Base-by-base conservation (phyloP, 2,113 vertebrate genomes). In the Eublepharis macularius region DNA sequence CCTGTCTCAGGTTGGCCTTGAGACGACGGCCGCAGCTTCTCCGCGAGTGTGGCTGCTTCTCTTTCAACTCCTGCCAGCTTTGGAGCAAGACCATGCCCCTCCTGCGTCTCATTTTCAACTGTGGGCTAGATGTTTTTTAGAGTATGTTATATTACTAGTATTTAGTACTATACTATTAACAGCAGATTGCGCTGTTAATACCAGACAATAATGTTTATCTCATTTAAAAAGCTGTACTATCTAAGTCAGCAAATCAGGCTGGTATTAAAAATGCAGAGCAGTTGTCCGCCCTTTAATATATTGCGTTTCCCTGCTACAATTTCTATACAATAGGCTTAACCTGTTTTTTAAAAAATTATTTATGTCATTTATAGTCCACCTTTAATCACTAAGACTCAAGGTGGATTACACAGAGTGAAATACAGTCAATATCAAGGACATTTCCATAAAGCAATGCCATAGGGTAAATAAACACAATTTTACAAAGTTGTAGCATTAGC, bases 41-140 rank as follows among this genome's bases (percentile, higher is more conserved):
- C 14, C 17, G 6, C 65, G 47, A 75, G 36, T 19, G 4, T 0
- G 1, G 2, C 0, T 81, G 6, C 45, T 3, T 41, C 19, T 68
- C 43, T 90, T 90, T 26, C 21, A 86, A 65, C 66, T 4, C 12
- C 16, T 11, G 39, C 76, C 57, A 36, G 4, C 6, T 85, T 24
- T 0, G 0, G 29, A 86, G 43, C 32, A 86, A 51, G 47, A 76
- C n/a, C n/a, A 26, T 81, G 16, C 17, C 65, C 68, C 72, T 85
- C 41, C 39, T 75, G 1, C 34, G 3, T 36, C 4, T 14, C 57
- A 6, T n/a, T 81, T 26, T 68, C 81, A 24, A 54, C 17, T 70
- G 10, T 32, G 47, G 81, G 12, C 9, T 72, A 39, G 76, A 6
- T 54, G 13, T 4, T 54, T 54, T 54, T 54, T 54, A 54, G 19